These are phyloP conservation scores for Cyphomyrus discorhynchus DNA, from an alignment of 2,113 vertebrate genomes.

Conservation along the genomic window DNA sequence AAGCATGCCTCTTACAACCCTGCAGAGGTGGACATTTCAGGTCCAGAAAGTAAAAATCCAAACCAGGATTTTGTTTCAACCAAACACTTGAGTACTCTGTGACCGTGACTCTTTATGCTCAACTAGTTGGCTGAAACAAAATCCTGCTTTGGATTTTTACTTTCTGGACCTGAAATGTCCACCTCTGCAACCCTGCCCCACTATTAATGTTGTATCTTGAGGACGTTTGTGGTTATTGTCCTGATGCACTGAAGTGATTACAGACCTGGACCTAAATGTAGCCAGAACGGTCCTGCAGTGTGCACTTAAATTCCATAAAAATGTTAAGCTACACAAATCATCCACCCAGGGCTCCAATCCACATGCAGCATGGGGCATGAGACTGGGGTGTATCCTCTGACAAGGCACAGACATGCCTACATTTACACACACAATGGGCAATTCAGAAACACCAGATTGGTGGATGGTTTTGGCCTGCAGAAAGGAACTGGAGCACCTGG, in stretches of 20 bases:
- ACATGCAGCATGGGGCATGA: neutral
- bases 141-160: too few species aligned
- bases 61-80: too few species aligned
- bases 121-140: too few species aligned
- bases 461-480: neutral
- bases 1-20: neutral
- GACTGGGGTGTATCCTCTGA: neutral
- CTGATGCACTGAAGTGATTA: neutral
- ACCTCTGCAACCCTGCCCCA: neutral
- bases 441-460: neutral
- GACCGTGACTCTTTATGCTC: too few species aligned
- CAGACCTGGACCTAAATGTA: neutral
- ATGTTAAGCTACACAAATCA: neutral
- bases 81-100: too few species aligned
- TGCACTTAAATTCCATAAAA: neutral
- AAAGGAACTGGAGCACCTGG: neutral
- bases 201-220: neutral
- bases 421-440: neutral
- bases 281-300: neutral
- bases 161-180: too few species aligned
- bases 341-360: neutral
- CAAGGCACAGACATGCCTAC: neutral
- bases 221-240: neutral
- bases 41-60: too few species aligned
- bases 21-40: neutral